Conservation (phyloP, 2,797 vertebrate species). For the Pelobates cultripes region DNA sequence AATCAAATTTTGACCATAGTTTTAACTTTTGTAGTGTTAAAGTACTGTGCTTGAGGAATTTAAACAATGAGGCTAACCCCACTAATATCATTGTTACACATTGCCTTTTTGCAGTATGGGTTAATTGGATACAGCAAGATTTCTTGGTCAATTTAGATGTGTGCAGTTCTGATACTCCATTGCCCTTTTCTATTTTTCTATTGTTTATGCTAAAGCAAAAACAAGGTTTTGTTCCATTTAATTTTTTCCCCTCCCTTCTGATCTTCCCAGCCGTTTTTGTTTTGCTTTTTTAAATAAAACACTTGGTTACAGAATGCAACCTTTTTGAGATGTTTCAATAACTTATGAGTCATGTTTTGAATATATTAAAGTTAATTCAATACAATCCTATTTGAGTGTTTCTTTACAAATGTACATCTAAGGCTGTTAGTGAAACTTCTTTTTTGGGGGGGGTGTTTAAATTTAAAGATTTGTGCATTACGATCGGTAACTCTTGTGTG, state of each 20-base stretch:
- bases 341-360: conserved; percentile 16
- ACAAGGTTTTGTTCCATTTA: background rate
- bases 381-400: background rate
- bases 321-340: conserved; percentile 51
- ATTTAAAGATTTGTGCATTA: too few relatives aligned
- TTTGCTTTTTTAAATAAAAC: conserved; percentile 38
- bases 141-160: background rate
- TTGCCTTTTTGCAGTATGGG: too few relatives aligned
- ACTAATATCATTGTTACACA: too few relatives aligned
- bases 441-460: too few relatives aligned
- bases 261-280: background rate
- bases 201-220: conserved; percentile 8
- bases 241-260: background rate
- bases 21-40: background rate
- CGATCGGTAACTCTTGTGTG: too few relatives aligned
- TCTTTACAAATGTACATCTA: too few relatives aligned
- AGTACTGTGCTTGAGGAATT: background rate
- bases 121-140: background rate
- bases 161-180: conserved; percentile 4
- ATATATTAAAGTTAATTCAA: background rate
- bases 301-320: conserved; percentile 48
- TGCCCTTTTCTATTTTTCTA: conserved; percentile 1
- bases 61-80: background rate
- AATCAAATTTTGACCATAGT: background rate
- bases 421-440: too few relatives aligned